Base-by-base conservation (phyloP, 2,113 vertebrate species). In the Megaptera novaeangliae region DNA sequence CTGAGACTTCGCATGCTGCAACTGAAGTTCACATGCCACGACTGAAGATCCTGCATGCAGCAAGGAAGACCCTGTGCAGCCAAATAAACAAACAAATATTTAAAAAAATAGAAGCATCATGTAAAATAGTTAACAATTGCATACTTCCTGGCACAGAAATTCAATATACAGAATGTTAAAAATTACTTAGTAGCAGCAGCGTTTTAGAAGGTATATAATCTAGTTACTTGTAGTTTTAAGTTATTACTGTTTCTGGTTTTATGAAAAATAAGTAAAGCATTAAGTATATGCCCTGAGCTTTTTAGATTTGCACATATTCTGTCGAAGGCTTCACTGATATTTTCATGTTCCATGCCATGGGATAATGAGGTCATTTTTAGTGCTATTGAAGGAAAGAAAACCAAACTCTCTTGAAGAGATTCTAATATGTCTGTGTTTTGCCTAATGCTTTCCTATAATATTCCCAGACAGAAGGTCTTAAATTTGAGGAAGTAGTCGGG, bases 61-160 rank as follows among this genome's bases (percentile, higher is more conserved):
- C 55, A 57, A 57, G 6, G 6, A 57, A 57, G 7, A 57, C 55
- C 20, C 55, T 20, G 20, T 57, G 20, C 55, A 57, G 20, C 55
- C 55, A 21, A 21, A 57, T 57, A 57, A 57, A 57, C 20, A 57
- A 57, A 57, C 20, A 57, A 57, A 57, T 57, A 57, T 57, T 57
- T 3, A 1, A 8, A 57, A 57, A 57, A 92, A 91, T 77, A 69
- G 52, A 68, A 71, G 18, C 11, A 66, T 88, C 78, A 46, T 89
- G 14, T 92, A 75, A 97, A 94, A 95, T 39, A 81, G 63, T 78
- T 88, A 85, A 66, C 9, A 75, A 57, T 75, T 64, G 29, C 9
- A 82, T 94, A 75, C 31, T 91, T 95, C 39, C 39, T 97, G 68
- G 52, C 68, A 96, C 61, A 95, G 64, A 94, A 74, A 69, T 82